Conservation (phyloP, 2,888 invertebrate species). For the Ferrisia virgata region DNA sequence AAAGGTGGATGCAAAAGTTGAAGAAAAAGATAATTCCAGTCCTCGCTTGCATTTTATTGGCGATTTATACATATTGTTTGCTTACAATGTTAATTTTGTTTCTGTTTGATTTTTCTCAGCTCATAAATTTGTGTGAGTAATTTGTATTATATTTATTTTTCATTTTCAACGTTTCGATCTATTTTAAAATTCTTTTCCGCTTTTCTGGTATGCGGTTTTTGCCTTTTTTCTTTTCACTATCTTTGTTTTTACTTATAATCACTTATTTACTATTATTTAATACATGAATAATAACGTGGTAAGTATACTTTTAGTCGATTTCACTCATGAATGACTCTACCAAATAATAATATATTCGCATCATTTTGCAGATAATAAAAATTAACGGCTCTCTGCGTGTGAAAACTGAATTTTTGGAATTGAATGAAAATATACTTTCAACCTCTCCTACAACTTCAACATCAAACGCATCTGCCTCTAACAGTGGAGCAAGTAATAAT, state of each 20-base stretch:
- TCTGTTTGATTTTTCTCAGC: constrained; percentile 41
- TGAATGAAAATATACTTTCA: constrained; percentile 36
- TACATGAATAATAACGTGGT: neutral
- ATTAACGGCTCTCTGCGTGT: constrained; percentile 43
- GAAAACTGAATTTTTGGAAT: constrained; percentile 46
- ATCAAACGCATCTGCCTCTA: constrained; percentile 52
- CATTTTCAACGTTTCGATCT: neutral
- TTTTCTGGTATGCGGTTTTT: constrained; percentile 10
- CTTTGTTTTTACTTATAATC: neutral
- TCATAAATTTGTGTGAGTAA: constrained; percentile 46
- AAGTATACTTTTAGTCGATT: neutral
- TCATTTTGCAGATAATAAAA: constrained; percentile 45
- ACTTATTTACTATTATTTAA: neutral
- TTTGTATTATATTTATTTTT: constrained; percentile 38
- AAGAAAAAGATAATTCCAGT: constrained; percentile 25
- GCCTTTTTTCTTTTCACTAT: neutral
- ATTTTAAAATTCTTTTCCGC: neutral
- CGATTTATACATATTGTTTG: constrained; percentile 44
- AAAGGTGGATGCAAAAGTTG: constrained; percentile 25
- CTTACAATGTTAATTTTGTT: constrained; percentile 44
- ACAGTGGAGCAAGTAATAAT: constrained; percentile 52
- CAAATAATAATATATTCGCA: constrained; percentile 21
- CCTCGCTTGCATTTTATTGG: constrained; percentile 41
- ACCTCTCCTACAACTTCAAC: constrained; percentile 32
- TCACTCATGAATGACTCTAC: neutral